Evolutionary conservation across 2,113 vertebrate species (phyloP), one percentile per base, ranked within the genome.

Genomic region (Microcebus jonahi): DNA sequence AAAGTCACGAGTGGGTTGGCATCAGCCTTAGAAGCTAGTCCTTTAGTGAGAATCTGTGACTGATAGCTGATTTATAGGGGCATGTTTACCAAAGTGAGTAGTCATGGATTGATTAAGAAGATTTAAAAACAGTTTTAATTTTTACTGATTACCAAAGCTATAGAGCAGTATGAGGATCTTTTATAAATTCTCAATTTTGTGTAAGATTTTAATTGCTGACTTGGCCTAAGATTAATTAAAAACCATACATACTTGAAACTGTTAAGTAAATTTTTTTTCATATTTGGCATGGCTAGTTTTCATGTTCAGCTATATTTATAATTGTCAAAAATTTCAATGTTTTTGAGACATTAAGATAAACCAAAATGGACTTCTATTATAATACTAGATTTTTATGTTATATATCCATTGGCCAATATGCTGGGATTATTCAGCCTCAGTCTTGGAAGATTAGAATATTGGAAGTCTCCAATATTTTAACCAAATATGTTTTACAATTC

Each of bases 401-500:
- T 70, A 23, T 86, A 70, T 50, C 31, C 27, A 29, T 84, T 12
- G 42, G 27, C 70, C 5, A 90, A 48, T 77, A 4, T 57, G 25
- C 5, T 95, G 15, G 1, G 13, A 5, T 83, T 89, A 82, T 61
- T 94, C 71, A 94, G 12, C 10, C 27, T 94, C 4, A 67, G 36
- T 29, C 29, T 88, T 4, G 27, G 63, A 81, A 77, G 29, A 88
- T 42, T n/a, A 85, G 42, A 42, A 42, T 42, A 42, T 42, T 42
- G 42, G 42, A 94, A 57, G 21, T 25, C 6, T 81, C 9, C 25
- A 31, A 81, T 55, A 23, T 87, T 83, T 77, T 77, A 90, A 89
- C 68, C 23, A 97, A 82, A n/a, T 92, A 45, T 48, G 91, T 76
- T 87, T 83, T 34, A 61, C 23, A 21, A 73, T 84, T 93, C 29